Base-by-base conservation (phyloP, 2,113 vertebrate genomes). In the Halichoeres trimaculatus region DNA sequence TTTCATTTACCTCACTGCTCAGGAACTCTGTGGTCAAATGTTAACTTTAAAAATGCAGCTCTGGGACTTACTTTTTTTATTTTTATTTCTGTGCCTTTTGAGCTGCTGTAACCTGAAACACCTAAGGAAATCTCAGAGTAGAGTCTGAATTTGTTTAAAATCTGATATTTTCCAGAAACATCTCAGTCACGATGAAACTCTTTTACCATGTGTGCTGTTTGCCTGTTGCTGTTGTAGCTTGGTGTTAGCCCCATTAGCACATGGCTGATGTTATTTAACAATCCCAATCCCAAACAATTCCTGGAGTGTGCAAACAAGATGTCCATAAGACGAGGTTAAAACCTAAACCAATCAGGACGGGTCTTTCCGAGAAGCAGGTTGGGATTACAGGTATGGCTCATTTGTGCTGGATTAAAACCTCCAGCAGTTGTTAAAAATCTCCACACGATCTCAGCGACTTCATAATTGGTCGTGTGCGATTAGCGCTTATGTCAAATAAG, bases 381-480 rank as follows among this genome's bases (percentile, higher is more conserved):
- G 26, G 54, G 64, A 56, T 56, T 74, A 56, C 40, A 62, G 38
- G 34, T 3, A 4, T 2, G 59, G 16, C 55, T 61, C 54, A 74
- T 81, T 70, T 77, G 58, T n/a, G n/a, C 43, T 53, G 63, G 68
- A 77, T 74, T 81, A 76, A 80, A 78, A 43, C 62, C 56, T 67
- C 30, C 45, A 52, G 36, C 41, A 63, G 62, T 69, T 67, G 67
- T 81, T 65, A 74, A 5, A 70, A 83, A 68, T 70, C 47, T 54
- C 35, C 34, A 43, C 64, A 57, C 69, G 70, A 85, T 83, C 71
- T 45, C 72, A 80, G 74, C 72, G 81, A 84, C 30, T 22, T 60
- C 1, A 14, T 81, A 88, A 88, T 78, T 82, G 70, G 75, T 82
- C 83, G 66, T 47, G 19, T 65, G 88, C 19, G 57, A 80, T 81